Conservation (phyloP, 2,113 vertebrate species). For the Anoplopoma fimbria region DNA sequence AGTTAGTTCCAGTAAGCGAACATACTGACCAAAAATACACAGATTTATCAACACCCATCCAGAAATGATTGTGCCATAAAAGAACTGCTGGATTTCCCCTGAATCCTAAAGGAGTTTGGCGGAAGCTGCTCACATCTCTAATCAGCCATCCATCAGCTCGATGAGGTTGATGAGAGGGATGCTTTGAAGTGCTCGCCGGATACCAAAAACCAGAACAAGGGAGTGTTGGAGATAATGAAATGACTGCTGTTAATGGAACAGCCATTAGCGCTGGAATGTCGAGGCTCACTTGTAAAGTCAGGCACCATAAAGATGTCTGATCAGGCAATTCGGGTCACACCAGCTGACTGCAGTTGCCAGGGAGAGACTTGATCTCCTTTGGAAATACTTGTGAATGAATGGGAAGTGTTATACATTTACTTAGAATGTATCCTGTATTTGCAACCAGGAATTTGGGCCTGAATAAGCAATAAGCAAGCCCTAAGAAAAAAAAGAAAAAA, state of each 20-base stretch:
- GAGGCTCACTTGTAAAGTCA: slow-evolving; percentile 46
- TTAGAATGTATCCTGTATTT: not conserved
- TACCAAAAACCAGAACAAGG: slow-evolving; percentile 53
- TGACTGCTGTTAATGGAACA: slow-evolving; percentile 62
- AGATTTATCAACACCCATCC: slow-evolving; percentile 4
- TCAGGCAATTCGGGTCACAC: slow-evolving; percentile 29
- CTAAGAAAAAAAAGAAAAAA: not conserved
- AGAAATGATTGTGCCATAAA: slow-evolving; percentile 11
- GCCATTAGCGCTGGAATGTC: slow-evolving; percentile 61
- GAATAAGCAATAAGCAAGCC: not conserved
- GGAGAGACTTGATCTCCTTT: not conserved
- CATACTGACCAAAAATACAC: slow-evolving; percentile 16
- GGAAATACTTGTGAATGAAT: not conserved
- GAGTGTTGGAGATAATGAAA: slow-evolving; percentile 70
- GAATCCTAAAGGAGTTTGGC: slow-evolving; percentile 22
- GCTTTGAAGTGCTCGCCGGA: slow-evolving; percentile 67
- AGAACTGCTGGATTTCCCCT: slow-evolving; percentile 9
- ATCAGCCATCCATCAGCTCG: slow-evolving; percentile 58
- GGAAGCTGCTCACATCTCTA: slow-evolving; percentile 41
- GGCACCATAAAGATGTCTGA: slow-evolving; percentile 56
- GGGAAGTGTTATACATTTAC: not conserved
- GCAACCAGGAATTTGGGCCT: not conserved
- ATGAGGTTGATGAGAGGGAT: slow-evolving; percentile 41
- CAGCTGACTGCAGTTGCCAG: slow-evolving; percentile 12
- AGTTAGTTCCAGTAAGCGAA: not conserved